A percentile compares a stretch with the other conserved stretches of the same genome.
Conservation (phyloP, 2,797 vertebrate genomes). For the Cichlasoma orientale region DNA sequence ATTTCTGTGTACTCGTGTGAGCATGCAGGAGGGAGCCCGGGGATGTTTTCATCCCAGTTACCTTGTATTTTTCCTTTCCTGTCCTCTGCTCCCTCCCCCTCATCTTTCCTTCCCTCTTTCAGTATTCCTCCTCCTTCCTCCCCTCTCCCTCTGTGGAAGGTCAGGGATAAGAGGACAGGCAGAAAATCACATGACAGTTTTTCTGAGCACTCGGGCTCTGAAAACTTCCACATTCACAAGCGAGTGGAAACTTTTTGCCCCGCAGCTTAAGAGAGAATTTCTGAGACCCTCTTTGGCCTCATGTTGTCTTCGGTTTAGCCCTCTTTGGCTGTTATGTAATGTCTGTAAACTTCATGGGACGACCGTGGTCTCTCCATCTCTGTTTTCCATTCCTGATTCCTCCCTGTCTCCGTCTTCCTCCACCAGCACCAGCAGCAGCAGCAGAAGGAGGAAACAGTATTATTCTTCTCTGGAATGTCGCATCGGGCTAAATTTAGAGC, state of each 20-base stretch:
- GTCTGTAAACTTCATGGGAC: not conserved
- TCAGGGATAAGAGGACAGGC: conserved; percentile 55
- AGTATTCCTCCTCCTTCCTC: conserved; percentile 3
- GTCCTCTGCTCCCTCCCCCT: conserved; percentile 13
- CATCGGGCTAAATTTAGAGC: conserved; percentile 78
- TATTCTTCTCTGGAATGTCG: conserved; percentile 79
- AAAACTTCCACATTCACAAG: conserved; percentile 30
- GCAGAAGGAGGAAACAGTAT: conserved; percentile 65
- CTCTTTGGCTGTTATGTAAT: conserved; percentile 2
- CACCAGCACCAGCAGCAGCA: conserved; percentile 33
- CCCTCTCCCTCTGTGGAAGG: conserved; percentile 43
- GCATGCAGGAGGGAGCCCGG: not conserved
- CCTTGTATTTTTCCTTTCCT: conserved; percentile 16
- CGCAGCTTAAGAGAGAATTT: not conserved
- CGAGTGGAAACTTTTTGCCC: conserved; percentile 41
- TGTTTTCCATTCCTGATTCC: conserved; percentile 27
- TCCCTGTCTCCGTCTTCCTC: conserved; percentile 22
- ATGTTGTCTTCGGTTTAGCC: not conserved
- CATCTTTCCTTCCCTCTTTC: conserved; percentile 22
- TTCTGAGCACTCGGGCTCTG: not conserved
- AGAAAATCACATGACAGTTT: conserved; percentile 53
- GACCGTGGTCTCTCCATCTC: not conserved
- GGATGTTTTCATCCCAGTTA: conserved; percentile 44
- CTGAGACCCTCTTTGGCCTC: not conserved
- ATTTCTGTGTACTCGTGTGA: not conserved